phyloP scores from a whole-genome alignment of 2,888 invertebrate genomes.

The Strigamia maritima region DNA sequence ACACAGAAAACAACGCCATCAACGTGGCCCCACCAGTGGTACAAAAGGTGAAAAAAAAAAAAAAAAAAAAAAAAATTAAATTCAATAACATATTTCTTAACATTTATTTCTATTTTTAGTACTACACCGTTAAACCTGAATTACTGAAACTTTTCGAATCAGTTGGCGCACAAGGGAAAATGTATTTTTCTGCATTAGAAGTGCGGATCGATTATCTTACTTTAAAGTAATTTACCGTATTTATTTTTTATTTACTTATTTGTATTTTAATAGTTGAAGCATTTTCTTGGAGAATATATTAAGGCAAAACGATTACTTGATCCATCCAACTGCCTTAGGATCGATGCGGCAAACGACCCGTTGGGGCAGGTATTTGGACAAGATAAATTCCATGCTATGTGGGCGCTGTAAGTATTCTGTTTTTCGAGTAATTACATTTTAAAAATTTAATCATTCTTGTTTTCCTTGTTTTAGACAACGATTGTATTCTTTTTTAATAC shows the following conservation, averaged over 20 bases:
- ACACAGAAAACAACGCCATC: not conserved
- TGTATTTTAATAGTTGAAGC: not conserved
- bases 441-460: not conserved
- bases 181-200: not conserved
- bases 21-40: not conserved
- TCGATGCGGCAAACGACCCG: constrained; percentile 39
- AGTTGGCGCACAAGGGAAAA: constrained; percentile 19
- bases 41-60: not conserved
- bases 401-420: constrained; percentile 39
- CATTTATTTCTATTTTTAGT: not conserved
- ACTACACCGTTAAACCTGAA: constrained; percentile 19
- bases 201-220: not conserved
- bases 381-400: constrained; percentile 31
- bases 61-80: not conserved
- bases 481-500: constrained; percentile 20
- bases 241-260: not conserved
- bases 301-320: not conserved
- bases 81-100: not conserved
- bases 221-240: not conserved
- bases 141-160: not conserved
- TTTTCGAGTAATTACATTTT: not conserved
- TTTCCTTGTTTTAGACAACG: constrained; percentile 4
- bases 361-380: constrained; percentile 41
- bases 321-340: constrained; percentile 12
- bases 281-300: constrained; percentile 30